Conservation (phyloP, 2,797 vertebrate species). For the Rachycentron canadum region DNA sequence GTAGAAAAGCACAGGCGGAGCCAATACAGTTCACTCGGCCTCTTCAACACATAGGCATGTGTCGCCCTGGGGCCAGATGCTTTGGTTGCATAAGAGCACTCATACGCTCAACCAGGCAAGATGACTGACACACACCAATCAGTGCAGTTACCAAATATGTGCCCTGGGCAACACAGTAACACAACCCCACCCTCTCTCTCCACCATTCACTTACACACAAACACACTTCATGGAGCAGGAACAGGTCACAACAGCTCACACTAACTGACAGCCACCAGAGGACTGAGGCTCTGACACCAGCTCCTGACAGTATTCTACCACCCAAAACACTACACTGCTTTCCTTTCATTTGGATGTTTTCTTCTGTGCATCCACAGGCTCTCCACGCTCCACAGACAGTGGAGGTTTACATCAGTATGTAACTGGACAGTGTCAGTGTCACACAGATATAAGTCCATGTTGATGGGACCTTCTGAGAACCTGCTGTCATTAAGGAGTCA, state of each 20-base stretch:
- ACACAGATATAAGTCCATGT: too few species aligned
- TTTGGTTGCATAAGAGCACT: slow-evolving; percentile 29
- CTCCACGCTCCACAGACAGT: too few species aligned
- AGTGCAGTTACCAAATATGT: slow-evolving; percentile 6
- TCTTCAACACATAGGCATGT: slow-evolving; percentile 2
- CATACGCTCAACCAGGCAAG: not conserved
- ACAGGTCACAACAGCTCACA: not conserved
- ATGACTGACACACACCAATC: not conserved
- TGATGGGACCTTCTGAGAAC: too few species aligned
- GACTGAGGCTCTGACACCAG: too few species aligned
- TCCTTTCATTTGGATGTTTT: too few species aligned
- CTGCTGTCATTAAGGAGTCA: too few species aligned
- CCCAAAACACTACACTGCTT: too few species aligned
- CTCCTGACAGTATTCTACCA: too few species aligned
- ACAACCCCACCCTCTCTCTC: not conserved
- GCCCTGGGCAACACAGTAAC: not conserved
- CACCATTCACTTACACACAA: not conserved
- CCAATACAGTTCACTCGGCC: not conserved
- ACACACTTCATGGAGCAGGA: not conserved
- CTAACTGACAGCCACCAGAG: not conserved
- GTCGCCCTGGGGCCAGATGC: not conserved
- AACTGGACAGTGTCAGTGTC: too few species aligned
- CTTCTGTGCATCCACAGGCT: too few species aligned
- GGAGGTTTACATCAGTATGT: too few species aligned
- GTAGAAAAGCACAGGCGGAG: not conserved